Percentiles rank a stretch among this genome's conserved stretches.
Evolutionary conservation across 2,888 invertebrate species (phyloP).

Genomic region (Uropetala carovei): DNA sequence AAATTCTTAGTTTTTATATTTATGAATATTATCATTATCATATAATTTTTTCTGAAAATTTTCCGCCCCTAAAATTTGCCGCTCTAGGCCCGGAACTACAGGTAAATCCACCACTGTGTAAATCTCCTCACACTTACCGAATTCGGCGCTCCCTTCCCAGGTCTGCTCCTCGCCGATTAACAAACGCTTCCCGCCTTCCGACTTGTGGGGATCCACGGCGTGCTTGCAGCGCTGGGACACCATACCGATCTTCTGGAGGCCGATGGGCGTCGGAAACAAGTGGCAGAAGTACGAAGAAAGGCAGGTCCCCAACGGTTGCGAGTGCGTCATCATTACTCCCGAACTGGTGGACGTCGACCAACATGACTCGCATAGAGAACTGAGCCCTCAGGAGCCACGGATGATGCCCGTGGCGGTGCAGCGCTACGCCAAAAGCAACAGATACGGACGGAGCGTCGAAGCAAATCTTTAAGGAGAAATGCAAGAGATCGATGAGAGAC

Average conservation of each 20-base stretch:
- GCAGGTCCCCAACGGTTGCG: background rate
- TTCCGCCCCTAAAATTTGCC: too few species aligned
- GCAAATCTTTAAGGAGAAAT: background rate
- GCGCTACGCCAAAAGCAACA: background rate
- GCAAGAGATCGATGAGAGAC: background rate
- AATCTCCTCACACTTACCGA: too few species aligned
- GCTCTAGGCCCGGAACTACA: too few species aligned
- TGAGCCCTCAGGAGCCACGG: background rate
- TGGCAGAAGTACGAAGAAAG: background rate
- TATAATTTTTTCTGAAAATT: too few species aligned
- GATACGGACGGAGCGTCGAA: background rate
- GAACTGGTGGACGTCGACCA: background rate
- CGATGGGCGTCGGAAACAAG: background rate
- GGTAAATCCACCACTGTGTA: too few species aligned
- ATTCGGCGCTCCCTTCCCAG: background rate
- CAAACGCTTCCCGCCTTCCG: background rate
- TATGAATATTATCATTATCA: too few species aligned
- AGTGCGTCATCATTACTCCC: background rate
- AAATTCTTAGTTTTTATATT: too few species aligned
- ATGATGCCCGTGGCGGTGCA: background rate
- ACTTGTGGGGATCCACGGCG: background rate
- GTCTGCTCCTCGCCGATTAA: background rate
- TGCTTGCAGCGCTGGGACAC: background rate
- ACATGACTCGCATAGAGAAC: too few species aligned
- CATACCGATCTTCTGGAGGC: background rate